A percentile compares a stretch with the other conserved stretches of the same genome.
These are phyloP conservation scores for Opisthocomus hoazin DNA, from an alignment of 2,113 vertebrate genomes.

Conservation along the genomic window DNA sequence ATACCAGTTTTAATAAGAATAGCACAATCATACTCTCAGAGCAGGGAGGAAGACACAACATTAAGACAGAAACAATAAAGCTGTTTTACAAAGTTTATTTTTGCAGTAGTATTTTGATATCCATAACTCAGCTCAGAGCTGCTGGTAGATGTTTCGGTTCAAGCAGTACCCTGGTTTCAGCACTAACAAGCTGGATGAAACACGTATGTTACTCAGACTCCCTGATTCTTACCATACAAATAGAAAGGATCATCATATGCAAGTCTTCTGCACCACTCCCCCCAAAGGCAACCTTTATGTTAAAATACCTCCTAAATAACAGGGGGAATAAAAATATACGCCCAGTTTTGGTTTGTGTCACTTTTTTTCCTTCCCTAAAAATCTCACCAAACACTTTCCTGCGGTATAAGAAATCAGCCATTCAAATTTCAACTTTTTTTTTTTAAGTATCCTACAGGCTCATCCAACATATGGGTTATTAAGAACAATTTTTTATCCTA, in stretches of 20 bases:
- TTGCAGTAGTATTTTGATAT: neutral
- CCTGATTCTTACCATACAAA: neutral
- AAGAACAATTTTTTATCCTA: neutral
- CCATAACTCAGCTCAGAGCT: fast-evolving
- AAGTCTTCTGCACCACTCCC: neutral
- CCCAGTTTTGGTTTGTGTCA: neutral
- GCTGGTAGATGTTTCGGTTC: too few species aligned
- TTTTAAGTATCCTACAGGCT: neutral
- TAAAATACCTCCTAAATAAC: neutral
- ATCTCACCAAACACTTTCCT: fast-evolving
- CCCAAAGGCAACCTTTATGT: neutral
- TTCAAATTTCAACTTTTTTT: neutral
- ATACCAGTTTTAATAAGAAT: neutral
- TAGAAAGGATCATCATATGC: neutral
- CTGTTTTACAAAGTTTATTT: too few species aligned
- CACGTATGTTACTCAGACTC: neutral
- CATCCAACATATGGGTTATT: neutral
- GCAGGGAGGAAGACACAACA: neutral
- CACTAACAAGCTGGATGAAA: neutral
- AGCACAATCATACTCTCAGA: neutral
- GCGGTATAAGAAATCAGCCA: neutral
- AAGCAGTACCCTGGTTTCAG: neutral
- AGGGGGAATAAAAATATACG: neutral
- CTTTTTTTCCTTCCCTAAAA: neutral
- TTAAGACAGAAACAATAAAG: neutral